Evolutionary conservation across 2,888 invertebrate genomes (phyloP).

Genomic region (Boloria selene): DNA sequence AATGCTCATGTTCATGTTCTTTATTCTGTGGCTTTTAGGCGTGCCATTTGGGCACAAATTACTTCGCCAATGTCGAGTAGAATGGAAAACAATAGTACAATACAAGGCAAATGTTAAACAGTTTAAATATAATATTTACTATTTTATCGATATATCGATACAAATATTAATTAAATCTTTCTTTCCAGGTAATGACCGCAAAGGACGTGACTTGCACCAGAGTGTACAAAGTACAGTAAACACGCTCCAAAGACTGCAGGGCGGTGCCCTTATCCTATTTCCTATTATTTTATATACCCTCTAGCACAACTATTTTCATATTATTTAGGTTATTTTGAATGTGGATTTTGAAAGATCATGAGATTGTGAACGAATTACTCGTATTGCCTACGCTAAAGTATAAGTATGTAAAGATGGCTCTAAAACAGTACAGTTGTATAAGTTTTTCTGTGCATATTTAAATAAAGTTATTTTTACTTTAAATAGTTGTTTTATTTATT

Average conservation of each 20-base stretch:
- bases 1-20: too few species aligned
- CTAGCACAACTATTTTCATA: constrained; percentile 65
- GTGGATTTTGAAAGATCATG: constrained; percentile 35
- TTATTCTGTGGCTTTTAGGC: too few species aligned
- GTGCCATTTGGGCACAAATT: too few species aligned
- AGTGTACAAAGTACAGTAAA: constrained; percentile 86
- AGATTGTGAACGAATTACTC: constrained; percentile 34
- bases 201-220: constrained; percentile 88
- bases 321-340: constrained; percentile 57
- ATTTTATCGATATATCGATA: not conserved
- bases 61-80: too few species aligned
- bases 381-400: constrained; percentile 52
- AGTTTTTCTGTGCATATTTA: constrained; percentile 77
- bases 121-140: too few species aligned
- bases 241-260: constrained; percentile 60
- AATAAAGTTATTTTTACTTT: constrained; percentile 54
- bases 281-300: constrained; percentile 52
- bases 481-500: constrained; percentile 13
- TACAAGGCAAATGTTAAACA: too few species aligned
- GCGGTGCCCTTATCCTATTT: constrained; percentile 49
- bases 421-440: constrained; percentile 63
- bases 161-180: constrained; percentile 35
- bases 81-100: too few species aligned
- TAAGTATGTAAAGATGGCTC: constrained; percentile 39
- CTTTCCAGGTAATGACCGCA: constrained; percentile 86